A percentile compares a stretch with the other conserved stretches of the same genome.
phyloP scores from a whole-genome alignment of 2,888 invertebrate species.

The Platerodrilus igneus region DNA sequence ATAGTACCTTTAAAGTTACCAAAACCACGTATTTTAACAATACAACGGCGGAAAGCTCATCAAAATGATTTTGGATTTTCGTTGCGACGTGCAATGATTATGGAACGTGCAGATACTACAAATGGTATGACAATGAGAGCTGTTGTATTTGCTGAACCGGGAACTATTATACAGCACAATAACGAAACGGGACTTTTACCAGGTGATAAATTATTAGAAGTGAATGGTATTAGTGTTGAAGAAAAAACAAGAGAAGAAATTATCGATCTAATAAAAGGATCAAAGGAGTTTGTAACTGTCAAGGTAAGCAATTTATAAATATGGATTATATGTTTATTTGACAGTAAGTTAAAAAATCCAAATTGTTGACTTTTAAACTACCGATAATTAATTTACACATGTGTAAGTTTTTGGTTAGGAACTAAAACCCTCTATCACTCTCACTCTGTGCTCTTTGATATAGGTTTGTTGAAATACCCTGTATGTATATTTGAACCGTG shows the following conservation, averaged over 20 bases:
- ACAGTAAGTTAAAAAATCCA: no score
- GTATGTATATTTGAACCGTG: no score
- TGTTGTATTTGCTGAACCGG: slow-evolving; percentile 89
- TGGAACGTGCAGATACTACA: slow-evolving; percentile 55
- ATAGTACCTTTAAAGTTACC: slow-evolving; percentile 66
- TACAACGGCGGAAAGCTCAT: slow-evolving; percentile 75
- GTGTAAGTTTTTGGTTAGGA: no score
- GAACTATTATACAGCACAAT: slow-evolving; percentile 62
- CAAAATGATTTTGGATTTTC: slow-evolving; percentile 93
- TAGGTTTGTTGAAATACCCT: no score
- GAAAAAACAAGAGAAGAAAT: slow-evolving; percentile 84
- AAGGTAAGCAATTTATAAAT: slow-evolving; percentile 78
- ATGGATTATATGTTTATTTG: neutral
- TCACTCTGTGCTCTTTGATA: no score
- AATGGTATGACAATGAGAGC: slow-evolving; percentile 56
- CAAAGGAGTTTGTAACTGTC: slow-evolving; percentile 74
- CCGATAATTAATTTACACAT: no score
- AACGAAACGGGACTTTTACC: slow-evolving; percentile 84
- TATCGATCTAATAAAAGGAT: slow-evolving; percentile 87
- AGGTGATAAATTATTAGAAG: slow-evolving; percentile 90
- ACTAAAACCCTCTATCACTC: no score
- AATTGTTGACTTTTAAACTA: no score
- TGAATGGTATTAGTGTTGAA: slow-evolving; percentile 82
- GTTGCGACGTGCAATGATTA: slow-evolving; percentile 78
- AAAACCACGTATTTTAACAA: slow-evolving; percentile 67